These are phyloP conservation scores for Sebastes oblongus DNA, from an alignment of 2,797 vertebrate species.

Conservation along the genomic window DNA sequence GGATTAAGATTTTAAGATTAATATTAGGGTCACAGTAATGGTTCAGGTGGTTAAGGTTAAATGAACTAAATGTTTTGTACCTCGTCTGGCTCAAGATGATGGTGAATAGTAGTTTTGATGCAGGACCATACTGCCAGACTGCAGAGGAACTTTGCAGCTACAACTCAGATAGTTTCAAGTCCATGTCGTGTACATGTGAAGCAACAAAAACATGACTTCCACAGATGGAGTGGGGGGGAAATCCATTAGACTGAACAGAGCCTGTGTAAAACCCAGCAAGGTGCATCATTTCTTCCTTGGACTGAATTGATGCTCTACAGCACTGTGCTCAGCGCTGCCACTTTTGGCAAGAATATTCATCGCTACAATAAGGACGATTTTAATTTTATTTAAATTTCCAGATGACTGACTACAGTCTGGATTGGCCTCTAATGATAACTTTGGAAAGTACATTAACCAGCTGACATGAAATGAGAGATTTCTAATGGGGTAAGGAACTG, in stretches of 20 bases:
- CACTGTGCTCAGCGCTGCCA: background rate
- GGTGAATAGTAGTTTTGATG: background rate
- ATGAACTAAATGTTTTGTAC: background rate
- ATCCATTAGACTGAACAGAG: background rate
- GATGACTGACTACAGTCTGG: background rate
- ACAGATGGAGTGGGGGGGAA: background rate
- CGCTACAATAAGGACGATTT: background rate
- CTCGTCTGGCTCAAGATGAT: background rate
- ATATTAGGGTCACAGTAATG: background rate
- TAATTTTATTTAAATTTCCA: background rate
- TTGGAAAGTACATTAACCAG: background rate
- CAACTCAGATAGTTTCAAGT: background rate
- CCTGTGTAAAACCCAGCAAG: background rate
- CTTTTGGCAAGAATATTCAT: background rate
- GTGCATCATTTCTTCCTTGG: background rate
- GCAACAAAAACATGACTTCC: background rate
- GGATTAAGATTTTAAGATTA: background rate
- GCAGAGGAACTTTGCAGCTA: background rate
- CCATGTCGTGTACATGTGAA: background rate
- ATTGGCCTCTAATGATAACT: background rate
- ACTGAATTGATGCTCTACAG: background rate
- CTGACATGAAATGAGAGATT: background rate
- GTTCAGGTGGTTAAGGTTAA: background rate
- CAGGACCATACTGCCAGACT: background rate
- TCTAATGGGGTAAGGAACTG: background rate